These are phyloP conservation scores for Epinephelus awoara DNA, from an alignment of 2,797 vertebrate genomes.

Conservation along the genomic window DNA sequence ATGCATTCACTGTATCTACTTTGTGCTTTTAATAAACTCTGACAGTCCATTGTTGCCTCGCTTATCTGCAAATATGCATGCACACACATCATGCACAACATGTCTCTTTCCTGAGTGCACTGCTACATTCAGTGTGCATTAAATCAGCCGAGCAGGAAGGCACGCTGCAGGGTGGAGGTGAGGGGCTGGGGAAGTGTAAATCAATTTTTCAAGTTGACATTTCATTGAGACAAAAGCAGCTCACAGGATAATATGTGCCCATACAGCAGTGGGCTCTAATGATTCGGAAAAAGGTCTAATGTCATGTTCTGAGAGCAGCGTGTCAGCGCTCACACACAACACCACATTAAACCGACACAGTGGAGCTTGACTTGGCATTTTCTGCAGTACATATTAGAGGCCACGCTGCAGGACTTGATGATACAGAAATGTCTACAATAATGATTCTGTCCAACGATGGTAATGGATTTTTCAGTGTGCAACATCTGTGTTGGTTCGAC, in stretches of 20 bases:
- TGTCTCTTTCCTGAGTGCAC: neutral
- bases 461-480: slow-evolving; percentile 1
- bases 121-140: neutral
- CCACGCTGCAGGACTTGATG: neutral
- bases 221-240: slow-evolving; percentile 50
- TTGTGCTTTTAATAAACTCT: slow-evolving; percentile 3
- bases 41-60: neutral
- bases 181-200: slow-evolving; percentile 8
- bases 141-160: slow-evolving; percentile 6
- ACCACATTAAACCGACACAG: slow-evolving; percentile 31
- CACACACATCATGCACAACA: slow-evolving; percentile 3
- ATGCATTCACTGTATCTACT: neutral
- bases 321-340: slow-evolving; percentile 20
- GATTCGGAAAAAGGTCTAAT: slow-evolving; percentile 51
- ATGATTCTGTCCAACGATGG: slow-evolving; percentile 14
- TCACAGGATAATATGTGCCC: slow-evolving; percentile 31
- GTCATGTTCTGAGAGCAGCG: slow-evolving; percentile 35
- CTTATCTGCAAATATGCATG: slow-evolving; percentile 27
- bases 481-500: neutral
- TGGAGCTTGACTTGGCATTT: slow-evolving; percentile 52
- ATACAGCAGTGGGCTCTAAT: slow-evolving; percentile 36
- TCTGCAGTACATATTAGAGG: neutral
- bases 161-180: neutral
- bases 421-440: slow-evolving; percentile 19
- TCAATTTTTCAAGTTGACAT: slow-evolving; percentile 54